Percentiles rank a stretch among this genome's conserved stretches.
Evolutionary conservation across 2,113 vertebrate genomes (phyloP).

Genomic region (Oenanthe oenanthe): DNA sequence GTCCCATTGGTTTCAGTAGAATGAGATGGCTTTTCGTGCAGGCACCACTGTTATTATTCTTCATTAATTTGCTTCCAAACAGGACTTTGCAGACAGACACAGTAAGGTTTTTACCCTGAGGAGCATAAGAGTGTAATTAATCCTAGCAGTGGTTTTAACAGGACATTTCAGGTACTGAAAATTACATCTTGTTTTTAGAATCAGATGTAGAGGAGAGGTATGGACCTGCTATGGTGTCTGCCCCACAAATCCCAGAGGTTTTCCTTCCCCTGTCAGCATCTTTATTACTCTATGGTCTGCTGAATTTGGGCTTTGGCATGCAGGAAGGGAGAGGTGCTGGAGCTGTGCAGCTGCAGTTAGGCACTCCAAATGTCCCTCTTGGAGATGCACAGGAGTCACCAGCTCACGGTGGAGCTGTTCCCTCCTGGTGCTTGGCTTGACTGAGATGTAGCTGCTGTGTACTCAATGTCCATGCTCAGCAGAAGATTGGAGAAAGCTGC

Average conservation of each 20-base stretch:
- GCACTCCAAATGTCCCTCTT: neutral
- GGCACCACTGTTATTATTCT: neutral
- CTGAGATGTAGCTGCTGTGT: neutral
- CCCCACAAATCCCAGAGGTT: neutral
- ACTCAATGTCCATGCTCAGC: neutral
- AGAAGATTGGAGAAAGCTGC: neutral
- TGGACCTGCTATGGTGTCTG: neutral
- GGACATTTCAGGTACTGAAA: neutral
- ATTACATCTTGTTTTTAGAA: neutral
- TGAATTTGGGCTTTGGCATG: neutral
- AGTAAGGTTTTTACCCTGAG: neutral
- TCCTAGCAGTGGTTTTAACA: neutral
- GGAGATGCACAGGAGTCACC: neutral
- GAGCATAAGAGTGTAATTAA: neutral
- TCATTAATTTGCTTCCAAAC: constrained; percentile 33
- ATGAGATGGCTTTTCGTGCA: neutral
- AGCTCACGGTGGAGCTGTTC: neutral
- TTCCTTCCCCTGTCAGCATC: neutral
- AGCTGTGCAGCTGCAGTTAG: neutral
- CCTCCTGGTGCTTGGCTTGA: neutral
- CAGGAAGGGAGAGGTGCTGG: neutral
- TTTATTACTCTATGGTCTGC: fast-evolving
- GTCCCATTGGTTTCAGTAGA: neutral
- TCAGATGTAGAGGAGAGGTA: neutral
- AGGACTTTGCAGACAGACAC: neutral